Base-by-base conservation (phyloP, 2,797 vertebrate species). In the Characodon lateralis region DNA sequence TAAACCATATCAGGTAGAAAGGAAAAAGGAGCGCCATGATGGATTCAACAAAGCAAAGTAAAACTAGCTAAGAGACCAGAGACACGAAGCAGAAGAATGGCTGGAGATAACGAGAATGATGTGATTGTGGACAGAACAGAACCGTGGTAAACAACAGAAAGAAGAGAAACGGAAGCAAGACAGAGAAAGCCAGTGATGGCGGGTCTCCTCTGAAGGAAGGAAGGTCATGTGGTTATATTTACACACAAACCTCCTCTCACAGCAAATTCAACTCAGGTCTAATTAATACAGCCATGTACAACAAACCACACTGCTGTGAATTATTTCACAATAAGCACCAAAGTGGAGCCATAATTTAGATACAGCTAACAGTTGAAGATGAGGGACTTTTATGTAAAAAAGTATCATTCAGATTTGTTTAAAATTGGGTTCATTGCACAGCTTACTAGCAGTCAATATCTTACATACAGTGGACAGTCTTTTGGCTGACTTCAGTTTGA, bases 161-260 rank as follows among this genome's bases (percentile, higher is more conserved):
- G 2, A 74, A 41, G 35, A 76, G 18, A 70, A 18, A 16, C 68
- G 31, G 18, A 28, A 66, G 66, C n/a, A 28, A 43, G 28, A 20
- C n/a, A 22, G 41, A 78, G 20, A 26, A 9, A 20, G 82, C 84
- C 22, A 74, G 78, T 76, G 66, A 88, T 73, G 74, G 77, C 0
- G 1, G 35, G 83, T 86, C 82, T 80, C 79, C 71, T 89, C 78
- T 89, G 78, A 81, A 35, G 79, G 80, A 72, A 79, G 79, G 63
- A 82, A 80, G 50, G 71, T 86, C 39, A 72, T 59, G 74, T 83
- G 81, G 58, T 22, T 24, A 39, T 31, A 18, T 70, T 51, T 78
- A 65, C 14, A 78, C 2, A 8, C 26, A 56, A 6, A 72, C 28
- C 46, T 6, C 6, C 55, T 43, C 9, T 72, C 5, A 20, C 24